Conservation (phyloP, 2,888 invertebrate species). For the Sisyra terminalis region DNA sequence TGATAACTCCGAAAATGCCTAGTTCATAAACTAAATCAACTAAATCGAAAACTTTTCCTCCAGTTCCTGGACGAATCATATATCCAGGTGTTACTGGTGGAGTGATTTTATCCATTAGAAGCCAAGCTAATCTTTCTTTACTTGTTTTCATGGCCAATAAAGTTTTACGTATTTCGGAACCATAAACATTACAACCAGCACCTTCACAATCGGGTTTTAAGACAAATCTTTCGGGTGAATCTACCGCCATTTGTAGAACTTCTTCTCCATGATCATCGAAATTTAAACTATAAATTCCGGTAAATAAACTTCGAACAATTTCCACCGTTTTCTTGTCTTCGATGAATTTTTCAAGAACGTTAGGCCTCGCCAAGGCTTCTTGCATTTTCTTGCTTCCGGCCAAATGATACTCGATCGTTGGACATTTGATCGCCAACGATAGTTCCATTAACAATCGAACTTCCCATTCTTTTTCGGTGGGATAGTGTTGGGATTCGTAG, state of each 20-base stretch:
- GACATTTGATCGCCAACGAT: conserved; percentile 79
- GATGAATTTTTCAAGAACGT: conserved; percentile 58
- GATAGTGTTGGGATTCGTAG: conserved; percentile 78
- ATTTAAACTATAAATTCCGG: conserved; percentile 81
- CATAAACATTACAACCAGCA: conserved; percentile 93
- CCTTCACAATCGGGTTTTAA: conserved; percentile 96
- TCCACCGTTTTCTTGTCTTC: conserved; percentile 41
- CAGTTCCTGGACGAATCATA: conserved; percentile 48
- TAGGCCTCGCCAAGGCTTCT: conserved; percentile 66
- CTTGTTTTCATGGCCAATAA: conserved; percentile 42
- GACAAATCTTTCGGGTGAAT: conserved; percentile 56
- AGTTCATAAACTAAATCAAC: conserved; percentile 81
- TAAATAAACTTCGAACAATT: conserved; percentile 65
- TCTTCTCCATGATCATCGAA: conserved; percentile 62
- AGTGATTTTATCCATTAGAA: conserved; percentile 83
- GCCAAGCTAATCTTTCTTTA: conserved; percentile 73
- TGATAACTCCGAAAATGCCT: conserved; percentile 85
- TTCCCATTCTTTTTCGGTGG: conserved; percentile 67
- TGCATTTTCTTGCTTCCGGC: conserved; percentile 96
- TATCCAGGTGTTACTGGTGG: conserved; percentile 69
- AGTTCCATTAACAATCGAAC: conserved; percentile 71
- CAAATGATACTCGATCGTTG: conserved; percentile 89
- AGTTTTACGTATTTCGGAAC: conserved; percentile 52
- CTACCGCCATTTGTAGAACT: conserved; percentile 63
- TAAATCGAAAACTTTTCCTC: conserved; percentile 30